These are phyloP conservation scores for Chironomus riparius DNA, from an alignment of 2,888 invertebrate genomes.

Conservation along the genomic window DNA sequence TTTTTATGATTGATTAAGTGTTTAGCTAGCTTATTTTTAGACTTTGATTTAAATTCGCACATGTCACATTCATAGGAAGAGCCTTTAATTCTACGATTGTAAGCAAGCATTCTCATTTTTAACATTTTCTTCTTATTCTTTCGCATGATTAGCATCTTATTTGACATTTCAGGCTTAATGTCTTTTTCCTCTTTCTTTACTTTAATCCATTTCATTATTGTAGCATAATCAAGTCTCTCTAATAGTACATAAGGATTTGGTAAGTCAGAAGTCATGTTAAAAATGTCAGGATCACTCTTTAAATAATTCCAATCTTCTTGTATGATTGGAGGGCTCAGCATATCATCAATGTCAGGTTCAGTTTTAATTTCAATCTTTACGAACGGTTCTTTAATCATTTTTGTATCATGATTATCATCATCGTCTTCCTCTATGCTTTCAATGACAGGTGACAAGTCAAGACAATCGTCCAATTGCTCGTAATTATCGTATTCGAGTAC, in stretches of 20 bases:
- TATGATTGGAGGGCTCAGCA: neutral
- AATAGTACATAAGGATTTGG: neutral
- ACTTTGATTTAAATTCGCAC: neutral
- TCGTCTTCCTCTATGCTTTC: neutral
- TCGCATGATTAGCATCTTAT: no score
- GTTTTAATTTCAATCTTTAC: neutral
- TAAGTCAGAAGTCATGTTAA: neutral
- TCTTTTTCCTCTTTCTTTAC: neutral
- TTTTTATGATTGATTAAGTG: neutral
- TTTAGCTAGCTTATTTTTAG: neutral
- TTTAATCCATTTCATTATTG: neutral
- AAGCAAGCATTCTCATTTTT: no score
- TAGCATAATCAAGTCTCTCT: neutral
- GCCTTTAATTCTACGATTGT: no score
- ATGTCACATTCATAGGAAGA: neutral
- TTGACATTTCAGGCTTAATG: no score
- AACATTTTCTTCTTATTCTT: no score
- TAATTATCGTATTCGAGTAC: neutral
- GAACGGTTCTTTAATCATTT: neutral
- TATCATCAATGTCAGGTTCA: neutral
- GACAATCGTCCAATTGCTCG: neutral
- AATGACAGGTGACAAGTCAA: neutral
- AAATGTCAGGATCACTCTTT: neutral
- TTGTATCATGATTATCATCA: neutral
- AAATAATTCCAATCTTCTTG: neutral